Conservation (phyloP, 2,113 vertebrate species). For the Oenanthe melanoleuca region DNA sequence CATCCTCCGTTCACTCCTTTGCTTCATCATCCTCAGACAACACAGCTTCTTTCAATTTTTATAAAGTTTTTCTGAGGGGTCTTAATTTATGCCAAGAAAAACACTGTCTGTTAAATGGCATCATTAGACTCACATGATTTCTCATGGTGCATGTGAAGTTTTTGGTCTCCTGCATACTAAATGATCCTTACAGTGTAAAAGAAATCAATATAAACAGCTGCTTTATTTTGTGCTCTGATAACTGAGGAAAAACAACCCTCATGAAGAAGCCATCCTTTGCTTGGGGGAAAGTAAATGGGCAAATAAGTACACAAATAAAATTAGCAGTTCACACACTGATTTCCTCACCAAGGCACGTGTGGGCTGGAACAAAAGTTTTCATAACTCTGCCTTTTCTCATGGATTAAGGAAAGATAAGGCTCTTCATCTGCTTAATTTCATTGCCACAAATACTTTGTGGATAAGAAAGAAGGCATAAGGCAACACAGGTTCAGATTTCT, state of each 20-base stretch:
- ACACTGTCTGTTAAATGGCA: slow-evolving; percentile 59
- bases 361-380: background rate
- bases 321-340: background rate
- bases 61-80: slow-evolving; percentile 40
- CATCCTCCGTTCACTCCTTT: background rate
- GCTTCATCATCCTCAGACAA: slow-evolving; percentile 10
- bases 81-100: slow-evolving; percentile 60
- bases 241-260: slow-evolving; percentile 30
- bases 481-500: background rate
- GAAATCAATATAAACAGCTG: slow-evolving; percentile 50
- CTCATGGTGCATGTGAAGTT: slow-evolving; percentile 11
- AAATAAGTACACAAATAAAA: background rate
- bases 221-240: slow-evolving; percentile 58
- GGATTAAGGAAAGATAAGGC: background rate
- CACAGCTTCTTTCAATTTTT: slow-evolving; percentile 2
- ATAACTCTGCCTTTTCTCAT: background rate
- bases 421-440: background rate
- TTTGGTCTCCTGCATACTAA: slow-evolving; percentile 38
- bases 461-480: background rate
- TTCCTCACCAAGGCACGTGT: background rate
- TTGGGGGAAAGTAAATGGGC: slow-evolving; percentile 1
- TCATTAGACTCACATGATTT: slow-evolving; percentile 46
- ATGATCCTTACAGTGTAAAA: slow-evolving; percentile 16
- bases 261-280: background rate
- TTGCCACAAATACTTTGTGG: background rate